Percentiles rank a stretch among this genome's conserved stretches.
Evolutionary conservation across 2,113 vertebrate genomes (phyloP).

Genomic region (Hemichromis elongatus): DNA sequence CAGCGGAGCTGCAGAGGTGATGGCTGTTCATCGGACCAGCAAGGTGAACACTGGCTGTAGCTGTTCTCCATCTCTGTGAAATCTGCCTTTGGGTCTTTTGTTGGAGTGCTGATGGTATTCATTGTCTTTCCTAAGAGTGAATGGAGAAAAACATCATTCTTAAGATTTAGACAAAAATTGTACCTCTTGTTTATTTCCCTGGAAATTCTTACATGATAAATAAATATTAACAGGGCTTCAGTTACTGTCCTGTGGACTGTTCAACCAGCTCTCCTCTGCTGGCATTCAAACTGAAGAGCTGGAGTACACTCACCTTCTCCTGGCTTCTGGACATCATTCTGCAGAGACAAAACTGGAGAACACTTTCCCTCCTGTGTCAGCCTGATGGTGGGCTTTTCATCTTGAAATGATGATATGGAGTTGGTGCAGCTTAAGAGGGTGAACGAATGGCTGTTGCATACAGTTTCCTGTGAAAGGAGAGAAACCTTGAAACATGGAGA

Average conservation of each 20-base stretch:
- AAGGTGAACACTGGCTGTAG: conserved; percentile 57
- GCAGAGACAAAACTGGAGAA: conserved; percentile 71
- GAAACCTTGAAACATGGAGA: neutral
- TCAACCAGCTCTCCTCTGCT: neutral
- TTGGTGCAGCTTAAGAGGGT: conserved; percentile 77
- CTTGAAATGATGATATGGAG: conserved; percentile 77
- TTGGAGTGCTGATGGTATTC: conserved; percentile 39
- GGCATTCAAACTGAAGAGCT: too few species aligned
- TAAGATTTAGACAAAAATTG: neutral
- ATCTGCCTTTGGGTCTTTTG: conserved; percentile 14
- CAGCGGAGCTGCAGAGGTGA: conserved; percentile 11
- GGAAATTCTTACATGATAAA: neutral
- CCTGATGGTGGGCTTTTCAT: conserved; percentile 75
- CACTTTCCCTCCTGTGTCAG: conserved; percentile 77
- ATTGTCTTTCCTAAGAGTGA: conserved; percentile 58
- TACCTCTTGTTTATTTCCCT: neutral
- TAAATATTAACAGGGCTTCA: neutral
- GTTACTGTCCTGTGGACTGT: neutral
- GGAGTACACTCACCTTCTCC: conserved; percentile 74
- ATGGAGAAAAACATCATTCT: neutral
- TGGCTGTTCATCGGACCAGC: conserved; percentile 42
- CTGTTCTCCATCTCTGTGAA: conserved; percentile 63
- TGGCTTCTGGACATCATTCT: conserved; percentile 72
- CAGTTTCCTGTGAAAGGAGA: conserved; percentile 75
- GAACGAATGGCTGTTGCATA: conserved; percentile 78